phyloP scores from a whole-genome alignment of 2,888 invertebrate genomes.

The Acheta domesticus region DNA sequence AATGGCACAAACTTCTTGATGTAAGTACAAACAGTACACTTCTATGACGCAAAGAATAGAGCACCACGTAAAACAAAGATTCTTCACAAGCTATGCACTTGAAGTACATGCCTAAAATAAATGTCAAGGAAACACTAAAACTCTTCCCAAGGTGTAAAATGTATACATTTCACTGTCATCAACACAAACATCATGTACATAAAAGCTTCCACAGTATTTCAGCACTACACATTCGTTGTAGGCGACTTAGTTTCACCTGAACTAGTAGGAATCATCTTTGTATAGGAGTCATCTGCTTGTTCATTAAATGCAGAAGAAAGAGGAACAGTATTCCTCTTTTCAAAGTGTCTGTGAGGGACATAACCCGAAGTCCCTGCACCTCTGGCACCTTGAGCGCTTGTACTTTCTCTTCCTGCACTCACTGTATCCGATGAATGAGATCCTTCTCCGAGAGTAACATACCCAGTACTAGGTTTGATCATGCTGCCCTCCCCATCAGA shows the following conservation, averaged over 20 bases:
- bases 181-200: background rate
- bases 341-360: slow-evolving; percentile 45
- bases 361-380: slow-evolving; percentile 39
- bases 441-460: slow-evolving; percentile 41
- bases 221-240: slow-evolving; percentile 27
- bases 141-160: background rate
- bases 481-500: slow-evolving; percentile 19
- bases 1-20: background rate
- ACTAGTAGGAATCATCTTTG: slow-evolving; percentile 32
- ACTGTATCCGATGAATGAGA: slow-evolving; percentile 27
- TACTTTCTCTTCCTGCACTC: background rate
- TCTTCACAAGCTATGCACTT: background rate
- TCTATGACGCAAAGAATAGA: slow-evolving; percentile 1
- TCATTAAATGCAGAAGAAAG: slow-evolving; percentile 11
- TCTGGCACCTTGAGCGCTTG: background rate
- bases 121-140: background rate
- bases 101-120: background rate
- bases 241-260: slow-evolving; percentile 26
- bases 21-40: slow-evolving; percentile 9
- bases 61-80: background rate
- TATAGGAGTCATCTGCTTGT: slow-evolving; percentile 26
- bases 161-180: background rate
- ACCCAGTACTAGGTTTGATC: slow-evolving; percentile 39
- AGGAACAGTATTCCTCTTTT: slow-evolving; percentile 35
- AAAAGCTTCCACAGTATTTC: background rate